Conservation (phyloP, 2,888 invertebrate genomes). For the Sarcophaga rosellei region DNA sequence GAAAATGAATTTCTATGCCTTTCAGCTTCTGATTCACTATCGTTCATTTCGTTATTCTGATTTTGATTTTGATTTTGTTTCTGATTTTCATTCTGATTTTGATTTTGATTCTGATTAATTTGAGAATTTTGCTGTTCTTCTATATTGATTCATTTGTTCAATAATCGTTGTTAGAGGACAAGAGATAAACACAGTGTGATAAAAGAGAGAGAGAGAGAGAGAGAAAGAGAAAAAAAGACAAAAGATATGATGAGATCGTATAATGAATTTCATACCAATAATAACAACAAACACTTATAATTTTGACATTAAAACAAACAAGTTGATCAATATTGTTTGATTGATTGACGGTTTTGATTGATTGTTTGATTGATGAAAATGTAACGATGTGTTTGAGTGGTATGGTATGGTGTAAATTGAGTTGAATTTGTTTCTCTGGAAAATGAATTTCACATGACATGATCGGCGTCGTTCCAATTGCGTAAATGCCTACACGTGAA, state of each 20-base stretch:
- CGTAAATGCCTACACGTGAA: conserved; percentile 15
- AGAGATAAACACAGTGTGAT: conserved; percentile 31
- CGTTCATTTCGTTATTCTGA: conserved; percentile 64
- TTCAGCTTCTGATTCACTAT: conserved; percentile 71
- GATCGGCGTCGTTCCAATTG: too few species aligned
- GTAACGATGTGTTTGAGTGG: neutral
- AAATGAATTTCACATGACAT: too few species aligned
- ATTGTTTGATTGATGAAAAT: neutral
- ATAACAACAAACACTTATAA: conserved; percentile 3
- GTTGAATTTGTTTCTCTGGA: too few species aligned
- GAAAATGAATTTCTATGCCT: conserved; percentile 63
- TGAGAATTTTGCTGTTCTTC: conserved; percentile 80
- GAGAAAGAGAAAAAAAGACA: conserved; percentile 70
- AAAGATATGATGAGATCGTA: conserved; percentile 62
- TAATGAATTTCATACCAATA: conserved; percentile 41
- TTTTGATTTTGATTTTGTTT: conserved; percentile 58
- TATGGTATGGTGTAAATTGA: neutral
- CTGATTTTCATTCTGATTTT: conserved; percentile 60
- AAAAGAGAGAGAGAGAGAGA: conserved; percentile 8
- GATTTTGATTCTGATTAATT: conserved; percentile 68
- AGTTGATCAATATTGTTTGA: conserved; percentile 35
- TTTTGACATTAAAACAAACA: conserved; percentile 55
- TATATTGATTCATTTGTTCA: conserved; percentile 71
- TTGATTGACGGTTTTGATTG: neutral
- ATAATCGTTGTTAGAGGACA: conserved; percentile 50